A percentile compares a stretch with the other conserved stretches of the same genome.
These are phyloP conservation scores for Hirtodrosophila cameraria DNA, from an alignment of 2,888 invertebrate genomes.

Conservation along the genomic window DNA sequence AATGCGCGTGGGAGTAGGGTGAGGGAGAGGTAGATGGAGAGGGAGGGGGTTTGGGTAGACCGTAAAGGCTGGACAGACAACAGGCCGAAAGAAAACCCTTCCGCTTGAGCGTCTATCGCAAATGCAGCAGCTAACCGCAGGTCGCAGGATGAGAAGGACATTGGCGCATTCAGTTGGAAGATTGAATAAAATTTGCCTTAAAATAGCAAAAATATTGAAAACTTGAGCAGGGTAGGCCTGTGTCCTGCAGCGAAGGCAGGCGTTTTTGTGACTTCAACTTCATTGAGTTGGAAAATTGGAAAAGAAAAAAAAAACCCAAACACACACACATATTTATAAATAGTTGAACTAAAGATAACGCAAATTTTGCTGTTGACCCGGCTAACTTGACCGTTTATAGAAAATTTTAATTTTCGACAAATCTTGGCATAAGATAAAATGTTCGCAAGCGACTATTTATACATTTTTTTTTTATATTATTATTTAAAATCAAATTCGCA, in stretches of 20 bases:
- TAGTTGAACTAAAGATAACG: slow-evolving; percentile 30
- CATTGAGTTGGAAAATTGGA: slow-evolving; percentile 84
- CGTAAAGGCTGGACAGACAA: slow-evolving; percentile 33
- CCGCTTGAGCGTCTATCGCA: slow-evolving; percentile 73
- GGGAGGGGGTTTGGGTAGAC: slow-evolving; percentile 5
- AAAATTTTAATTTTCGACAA: too few species aligned
- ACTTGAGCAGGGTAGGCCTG: slow-evolving; percentile 32
- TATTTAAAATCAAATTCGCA: too few species aligned
- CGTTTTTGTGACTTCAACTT: slow-evolving; percentile 80
- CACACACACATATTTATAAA: slow-evolving; percentile 44
- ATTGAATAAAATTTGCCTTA: slow-evolving; percentile 84
- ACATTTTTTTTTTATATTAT: too few species aligned
- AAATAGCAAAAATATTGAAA: slow-evolving; percentile 77
- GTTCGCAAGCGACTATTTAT: too few species aligned
- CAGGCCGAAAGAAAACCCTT: too few species aligned
- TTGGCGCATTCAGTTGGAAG: slow-evolving; percentile 82
- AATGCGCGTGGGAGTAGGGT: slow-evolving; percentile 14
- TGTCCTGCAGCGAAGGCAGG: slow-evolving; percentile 40
- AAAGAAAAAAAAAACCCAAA: slow-evolving; percentile 71
- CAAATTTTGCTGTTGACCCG: not conserved
- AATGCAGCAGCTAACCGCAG: slow-evolving; percentile 67
- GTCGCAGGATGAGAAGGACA: slow-evolving; percentile 60
- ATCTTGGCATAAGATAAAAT: too few species aligned
- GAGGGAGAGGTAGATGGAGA: not conserved
- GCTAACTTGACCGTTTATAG: too few species aligned